Evolutionary conservation across 2,888 invertebrate species (phyloP).

Genomic region (Limnephilus marmoratus): DNA sequence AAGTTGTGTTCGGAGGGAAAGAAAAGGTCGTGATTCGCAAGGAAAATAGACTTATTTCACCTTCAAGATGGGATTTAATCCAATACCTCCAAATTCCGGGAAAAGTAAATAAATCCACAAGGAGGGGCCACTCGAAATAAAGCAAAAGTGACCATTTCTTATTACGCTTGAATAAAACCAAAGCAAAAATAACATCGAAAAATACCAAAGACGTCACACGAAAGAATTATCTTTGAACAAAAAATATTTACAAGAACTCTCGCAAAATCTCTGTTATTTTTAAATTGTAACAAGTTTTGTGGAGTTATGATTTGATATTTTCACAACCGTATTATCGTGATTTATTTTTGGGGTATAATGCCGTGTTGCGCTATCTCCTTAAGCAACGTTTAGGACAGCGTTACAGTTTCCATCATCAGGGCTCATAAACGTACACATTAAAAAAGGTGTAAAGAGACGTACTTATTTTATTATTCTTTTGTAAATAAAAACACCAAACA

Average conservation of each 20-base stretch:
- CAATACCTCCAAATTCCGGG: not conserved
- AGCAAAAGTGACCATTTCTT: not conserved
- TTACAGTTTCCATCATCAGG: too few species aligned
- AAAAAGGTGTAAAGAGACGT: too few species aligned
- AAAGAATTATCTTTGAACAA: not conserved
- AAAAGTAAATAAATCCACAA: not conserved
- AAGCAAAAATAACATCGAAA: not conserved
- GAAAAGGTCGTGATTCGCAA: not conserved
- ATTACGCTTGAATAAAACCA: not conserved
- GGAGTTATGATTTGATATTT: too few species aligned
- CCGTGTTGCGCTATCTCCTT: too few species aligned
- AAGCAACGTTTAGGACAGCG: too few species aligned
- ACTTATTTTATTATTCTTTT: too few species aligned
- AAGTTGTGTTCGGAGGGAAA: not conserved
- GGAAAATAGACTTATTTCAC: constrained; percentile 7
- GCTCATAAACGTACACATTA: too few species aligned
- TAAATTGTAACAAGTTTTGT: too few species aligned
- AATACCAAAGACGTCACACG: not conserved
- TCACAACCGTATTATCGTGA: too few species aligned
- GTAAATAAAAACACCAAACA: too few species aligned
- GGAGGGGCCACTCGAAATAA: not conserved
- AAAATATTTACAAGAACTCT: not conserved
- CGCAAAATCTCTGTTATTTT: not conserved
- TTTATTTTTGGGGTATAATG: too few species aligned
- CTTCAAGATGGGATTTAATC: constrained; percentile 25